Evolutionary conservation across 1,140 invertebrate species (phyloP).

Genomic region (Lysiphlebus fabarum): DNA sequence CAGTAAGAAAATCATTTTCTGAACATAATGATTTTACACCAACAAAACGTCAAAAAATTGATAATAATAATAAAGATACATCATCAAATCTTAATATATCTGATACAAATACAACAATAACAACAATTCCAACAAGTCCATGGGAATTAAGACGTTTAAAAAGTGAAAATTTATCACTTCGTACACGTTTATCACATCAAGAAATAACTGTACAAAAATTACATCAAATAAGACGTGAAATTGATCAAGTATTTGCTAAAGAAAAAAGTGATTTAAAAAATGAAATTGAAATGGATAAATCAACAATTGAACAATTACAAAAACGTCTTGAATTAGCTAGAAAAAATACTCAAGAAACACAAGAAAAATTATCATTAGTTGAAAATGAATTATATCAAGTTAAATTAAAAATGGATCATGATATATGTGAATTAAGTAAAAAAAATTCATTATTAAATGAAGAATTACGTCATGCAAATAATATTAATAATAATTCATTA

Average conservation of each 20-base stretch:
- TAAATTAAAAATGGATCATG: conserved; percentile 43
- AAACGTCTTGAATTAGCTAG: conserved; percentile 42
- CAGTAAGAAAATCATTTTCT: background rate
- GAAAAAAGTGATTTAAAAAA: conserved; percentile 47
- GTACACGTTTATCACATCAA: conserved; percentile 45
- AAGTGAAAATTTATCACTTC: conserved; percentile 42
- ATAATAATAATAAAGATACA: conserved; percentile 9
- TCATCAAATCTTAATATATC: conserved; percentile 20
- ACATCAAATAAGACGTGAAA: conserved; percentile 46
- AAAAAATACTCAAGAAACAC: conserved; percentile 42
- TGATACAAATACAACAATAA: conserved; percentile 9
- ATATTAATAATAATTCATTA: conserved; percentile 14
- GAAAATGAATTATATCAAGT: conserved; percentile 42
- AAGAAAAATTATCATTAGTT: conserved; percentile 30
- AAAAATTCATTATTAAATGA: conserved; percentile 38
- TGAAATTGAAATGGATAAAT: conserved; percentile 44
- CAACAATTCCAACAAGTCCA: conserved; percentile 31
- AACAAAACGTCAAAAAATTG: conserved; percentile 31
- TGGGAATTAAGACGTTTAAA: conserved; percentile 44
- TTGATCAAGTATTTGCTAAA: conserved; percentile 51
- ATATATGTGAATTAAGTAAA: conserved; percentile 34
- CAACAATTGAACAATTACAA: conserved; percentile 48
- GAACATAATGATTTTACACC: conserved; percentile 10
- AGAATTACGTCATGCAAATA: conserved; percentile 3
- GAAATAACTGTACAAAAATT: conserved; percentile 47